Base-by-base conservation (phyloP, 2,888 invertebrate genomes). In the Rotaria sp. region DNA sequence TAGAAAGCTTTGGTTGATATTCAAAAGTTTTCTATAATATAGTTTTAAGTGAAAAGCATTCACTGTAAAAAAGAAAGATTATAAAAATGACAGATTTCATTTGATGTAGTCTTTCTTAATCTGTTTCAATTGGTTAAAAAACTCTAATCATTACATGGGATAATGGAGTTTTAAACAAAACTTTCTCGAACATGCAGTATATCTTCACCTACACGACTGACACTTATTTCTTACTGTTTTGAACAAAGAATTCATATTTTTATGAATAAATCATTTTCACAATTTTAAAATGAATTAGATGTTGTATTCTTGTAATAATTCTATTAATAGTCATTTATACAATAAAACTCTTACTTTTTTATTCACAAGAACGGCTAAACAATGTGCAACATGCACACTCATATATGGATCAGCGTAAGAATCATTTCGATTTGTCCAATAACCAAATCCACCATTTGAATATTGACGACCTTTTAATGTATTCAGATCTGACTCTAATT, bases 401-500 rank as follows among this genome's bases (percentile, higher is more conserved):
- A 80, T 26, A n/a, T 30, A 80, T 80, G 75, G 75, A 80, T 80
- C 75, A 26, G 75, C 45, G 21, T 41, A 3, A 24, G 41, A 26
- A 10, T 45, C 45, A 41, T 45, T 5, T 80, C 75, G 75, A 80
- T 80, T 80, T 80, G 75, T 80, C 75, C 75, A 80, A 80, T 80
- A 80, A 80, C 75, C 45, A 45, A 80, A 80, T 1, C 75, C 75
- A 80, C 75, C 75, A 80, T 80, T 80, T 24, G 75, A n/a, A 80
- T 80, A 45, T 45, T 80, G 75, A 38, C 75, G 75, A 26, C 45
- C 38, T 80, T 80, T 80, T 45, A 80, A 21, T 26, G 75, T 45
- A 80, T 80, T 80, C 24, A 80, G 41, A 80, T 80, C 75, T 41
- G 75, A 80, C 26, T 80, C 30, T 80, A 80, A 45, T 80, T 80